These are phyloP conservation scores for Parochlus steinenii DNA, from an alignment of 2,888 invertebrate genomes.

Conservation along the genomic window DNA sequence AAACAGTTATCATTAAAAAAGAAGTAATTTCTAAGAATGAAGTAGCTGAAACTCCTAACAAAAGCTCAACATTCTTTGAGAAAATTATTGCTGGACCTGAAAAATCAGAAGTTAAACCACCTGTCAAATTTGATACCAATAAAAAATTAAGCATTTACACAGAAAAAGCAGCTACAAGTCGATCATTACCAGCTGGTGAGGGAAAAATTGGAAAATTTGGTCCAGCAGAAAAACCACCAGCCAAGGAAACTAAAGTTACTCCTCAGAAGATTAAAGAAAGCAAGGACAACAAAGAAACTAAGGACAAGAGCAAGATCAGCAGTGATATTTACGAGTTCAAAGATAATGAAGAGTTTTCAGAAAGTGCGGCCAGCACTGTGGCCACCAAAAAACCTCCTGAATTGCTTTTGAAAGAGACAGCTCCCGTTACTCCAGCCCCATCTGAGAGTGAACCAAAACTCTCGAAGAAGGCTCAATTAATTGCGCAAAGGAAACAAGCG, in stretches of 20 bases:
- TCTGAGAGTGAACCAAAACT: neutral
- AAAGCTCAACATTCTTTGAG: neutral
- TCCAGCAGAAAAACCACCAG: slow-evolving; percentile 16
- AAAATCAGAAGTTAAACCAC: neutral
- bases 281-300: slow-evolving; percentile 5
- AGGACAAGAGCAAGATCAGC: slow-evolving; percentile 12
- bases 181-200: neutral
- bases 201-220: slow-evolving; percentile 18
- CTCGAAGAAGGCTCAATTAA: slow-evolving; percentile 6
- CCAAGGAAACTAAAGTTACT: slow-evolving; percentile 10
- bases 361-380: slow-evolving; percentile 2
- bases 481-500: slow-evolving; percentile 10
- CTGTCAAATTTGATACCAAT: slow-evolving; percentile 1
- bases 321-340: slow-evolving; percentile 73
- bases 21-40: no score
- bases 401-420: slow-evolving; percentile 1
- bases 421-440: slow-evolving; percentile 9
- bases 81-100: neutral
- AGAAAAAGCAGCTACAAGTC: slow-evolving; percentile 5
- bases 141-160: slow-evolving; percentile 7
- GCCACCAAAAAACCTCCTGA: slow-evolving; percentile 7
- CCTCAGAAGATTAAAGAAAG: slow-evolving; percentile 1
- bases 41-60: neutral
- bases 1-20: no score
- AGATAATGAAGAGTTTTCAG: slow-evolving; percentile 44